These are phyloP conservation scores for Maccullochella peelii DNA, from an alignment of 2,113 vertebrate genomes.

Conservation along the genomic window DNA sequence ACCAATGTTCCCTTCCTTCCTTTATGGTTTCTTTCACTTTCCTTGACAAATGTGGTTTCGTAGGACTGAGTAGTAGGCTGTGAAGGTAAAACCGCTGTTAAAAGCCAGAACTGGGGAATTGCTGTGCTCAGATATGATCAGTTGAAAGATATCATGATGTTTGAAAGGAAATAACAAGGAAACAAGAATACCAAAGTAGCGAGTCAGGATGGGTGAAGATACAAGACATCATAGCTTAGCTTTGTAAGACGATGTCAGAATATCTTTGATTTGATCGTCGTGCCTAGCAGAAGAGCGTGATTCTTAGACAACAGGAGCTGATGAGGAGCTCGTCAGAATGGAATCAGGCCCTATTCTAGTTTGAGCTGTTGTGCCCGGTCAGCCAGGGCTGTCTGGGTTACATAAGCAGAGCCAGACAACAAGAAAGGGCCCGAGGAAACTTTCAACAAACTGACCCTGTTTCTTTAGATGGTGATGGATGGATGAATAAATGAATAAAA, in stretches of 20 bases:
- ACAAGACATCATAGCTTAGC: conserved; percentile 11
- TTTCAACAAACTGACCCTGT: conserved; percentile 40
- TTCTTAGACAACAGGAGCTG: conserved; percentile 18
- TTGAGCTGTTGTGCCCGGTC: conserved; percentile 45
- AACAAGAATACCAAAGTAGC: conserved; percentile 19
- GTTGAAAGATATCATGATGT: conserved; percentile 34
- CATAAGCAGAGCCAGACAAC: conserved; percentile 52
- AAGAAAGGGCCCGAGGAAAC: conserved; percentile 46
- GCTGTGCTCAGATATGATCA: conserved; percentile 35
- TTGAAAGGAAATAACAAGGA: conserved; percentile 42
- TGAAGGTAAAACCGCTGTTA: conserved; percentile 49
- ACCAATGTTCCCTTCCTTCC: conserved; percentile 31
- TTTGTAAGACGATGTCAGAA: conserved; percentile 8
- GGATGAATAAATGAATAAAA: conserved; percentile 32
- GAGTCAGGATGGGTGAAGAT: not conserved
- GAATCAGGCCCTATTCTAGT: conserved; percentile 45
- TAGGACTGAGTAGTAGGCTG: conserved; percentile 35
- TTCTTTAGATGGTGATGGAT: conserved; percentile 33
- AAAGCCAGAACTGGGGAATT: conserved; percentile 33
- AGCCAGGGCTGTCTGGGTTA: conserved; percentile 63
- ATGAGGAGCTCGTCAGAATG: conserved; percentile 36
- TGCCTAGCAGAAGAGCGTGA: conserved; percentile 2
- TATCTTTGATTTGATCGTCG: conserved; percentile 34
- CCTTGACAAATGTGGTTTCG: conserved; percentile 49
- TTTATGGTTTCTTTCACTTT: conserved; percentile 52